Base-by-base conservation (phyloP, 2,888 invertebrate species). In the Ectobius pallidus region DNA sequence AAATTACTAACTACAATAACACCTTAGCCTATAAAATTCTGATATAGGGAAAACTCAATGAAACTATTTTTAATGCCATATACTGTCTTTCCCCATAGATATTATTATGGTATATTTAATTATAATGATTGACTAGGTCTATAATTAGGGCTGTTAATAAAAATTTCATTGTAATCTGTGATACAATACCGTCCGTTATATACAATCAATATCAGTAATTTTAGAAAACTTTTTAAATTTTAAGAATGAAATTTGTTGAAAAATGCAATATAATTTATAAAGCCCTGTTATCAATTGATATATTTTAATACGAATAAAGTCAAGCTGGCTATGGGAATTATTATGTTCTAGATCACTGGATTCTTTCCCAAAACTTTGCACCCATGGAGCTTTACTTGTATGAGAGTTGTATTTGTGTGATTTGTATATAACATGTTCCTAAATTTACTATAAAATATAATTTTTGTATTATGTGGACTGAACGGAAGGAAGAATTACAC, bases 151-250 rank as follows among this genome's bases (percentile, higher is more conserved):
- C n/a, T n/a, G n/a, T n/a, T n/a, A n/a, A n/a, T n/a, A n/a, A n/a
- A n/a, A n/a, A n/a, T n/a, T n/a, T 20, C 11, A 27, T 27, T 11
- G 20, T 58, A 58, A 70, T 70, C 42, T 70, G 55, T 69, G 49
- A 69, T 69, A 52, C 6, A 44, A 61, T 70, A 70, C 70, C 61
- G 61, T 70, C 70, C 69, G 4, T 42, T 70, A 14, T 58, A 25
- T 42, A 61, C 25, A 9, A 69, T 20, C 22, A 32, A 55, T 69
- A 39, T 39, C 69, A 55, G 34, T 7, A 20, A 18, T 14, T 52
- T 58, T 25, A 42, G 6, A 46, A 16, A 65, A 27, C 46, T 16
- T 30, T 20, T 1, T 20, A 58, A 22, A 55, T 55, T 14, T 55
- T 55, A 55, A 14, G 4, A 46, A 25, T 25, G 27, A n/a, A 30